Conservation (phyloP, 2,113 vertebrate species). For the Cryptomyrus ogoouensis region DNA sequence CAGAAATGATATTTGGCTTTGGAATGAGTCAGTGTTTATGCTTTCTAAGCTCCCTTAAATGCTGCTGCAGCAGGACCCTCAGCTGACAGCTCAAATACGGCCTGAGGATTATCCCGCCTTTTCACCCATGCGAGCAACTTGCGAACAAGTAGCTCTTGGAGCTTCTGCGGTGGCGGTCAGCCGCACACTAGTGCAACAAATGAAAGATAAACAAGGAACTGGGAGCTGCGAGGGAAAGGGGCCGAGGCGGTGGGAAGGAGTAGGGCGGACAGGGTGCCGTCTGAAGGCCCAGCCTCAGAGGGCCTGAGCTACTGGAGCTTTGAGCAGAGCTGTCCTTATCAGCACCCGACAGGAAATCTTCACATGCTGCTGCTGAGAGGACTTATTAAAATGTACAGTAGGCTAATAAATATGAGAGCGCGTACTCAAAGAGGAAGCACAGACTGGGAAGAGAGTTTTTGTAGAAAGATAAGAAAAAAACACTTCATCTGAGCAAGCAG, state of each 20-base stretch:
- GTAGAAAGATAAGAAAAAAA: not conserved
- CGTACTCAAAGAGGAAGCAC: constrained; percentile 31
- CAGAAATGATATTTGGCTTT: not conserved
- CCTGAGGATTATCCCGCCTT: not conserved
- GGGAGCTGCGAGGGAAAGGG: not conserved
- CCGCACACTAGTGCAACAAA: constrained; percentile 4
- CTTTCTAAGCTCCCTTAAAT: not conserved
- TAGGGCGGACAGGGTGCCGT: not conserved
- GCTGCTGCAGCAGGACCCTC: not conserved
- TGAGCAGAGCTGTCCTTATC: constrained; percentile 54
- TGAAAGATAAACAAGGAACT: not conserved
- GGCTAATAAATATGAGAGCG: constrained; percentile 41
- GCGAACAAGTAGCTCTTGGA: not conserved
- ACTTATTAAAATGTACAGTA: constrained; percentile 53
- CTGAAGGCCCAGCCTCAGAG: not conserved
- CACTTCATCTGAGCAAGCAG: not conserved
- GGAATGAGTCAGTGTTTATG: not conserved
- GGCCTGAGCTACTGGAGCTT: not conserved
- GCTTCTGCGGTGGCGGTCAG: not conserved
- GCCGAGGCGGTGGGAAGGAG: not conserved
- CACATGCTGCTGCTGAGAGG: constrained; percentile 38
- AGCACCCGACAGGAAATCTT: constrained; percentile 61
- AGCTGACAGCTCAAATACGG: not conserved
- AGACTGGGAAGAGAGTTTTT: not conserved
- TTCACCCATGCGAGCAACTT: not conserved